Conservation (phyloP, 2,888 invertebrate species). For the Mimas tiliae region DNA sequence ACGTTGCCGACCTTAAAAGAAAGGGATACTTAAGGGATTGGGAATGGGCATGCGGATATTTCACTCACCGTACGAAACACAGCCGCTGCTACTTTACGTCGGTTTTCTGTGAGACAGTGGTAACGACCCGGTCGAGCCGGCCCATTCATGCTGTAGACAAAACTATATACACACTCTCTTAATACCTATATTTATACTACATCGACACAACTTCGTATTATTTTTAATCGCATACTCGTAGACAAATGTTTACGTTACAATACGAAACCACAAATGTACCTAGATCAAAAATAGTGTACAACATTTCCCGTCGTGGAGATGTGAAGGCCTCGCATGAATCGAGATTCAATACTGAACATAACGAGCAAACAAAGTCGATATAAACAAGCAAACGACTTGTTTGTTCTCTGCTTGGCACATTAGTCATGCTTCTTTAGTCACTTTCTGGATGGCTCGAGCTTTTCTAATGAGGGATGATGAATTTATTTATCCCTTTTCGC, state of each 20-base stretch:
- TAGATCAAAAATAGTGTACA: background rate
- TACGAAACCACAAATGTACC: background rate
- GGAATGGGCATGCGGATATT: too few relatives aligned
- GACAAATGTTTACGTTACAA: background rate
- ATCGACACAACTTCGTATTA: too few relatives aligned
- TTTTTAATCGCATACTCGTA: too few relatives aligned
- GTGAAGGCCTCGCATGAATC: conserved; percentile 41
- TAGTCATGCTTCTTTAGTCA: conserved; percentile 41
- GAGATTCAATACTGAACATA: conserved; percentile 46
- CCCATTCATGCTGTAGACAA: too few relatives aligned
- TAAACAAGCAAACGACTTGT: conserved; percentile 61
- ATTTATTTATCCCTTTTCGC: conserved; percentile 7
- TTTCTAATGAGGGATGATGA: conserved; percentile 39
- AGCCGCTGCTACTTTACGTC: too few relatives aligned
- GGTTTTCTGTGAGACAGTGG: too few relatives aligned
- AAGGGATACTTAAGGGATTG: too few relatives aligned
- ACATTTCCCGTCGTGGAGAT: conserved; percentile 38
- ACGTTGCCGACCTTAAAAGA: too few relatives aligned
- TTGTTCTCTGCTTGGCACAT: conserved; percentile 49
- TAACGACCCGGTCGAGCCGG: too few relatives aligned
- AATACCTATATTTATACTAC: too few relatives aligned
- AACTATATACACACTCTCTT: too few relatives aligned
- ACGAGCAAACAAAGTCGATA: conserved; percentile 61
- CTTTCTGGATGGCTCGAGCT: conserved; percentile 35
- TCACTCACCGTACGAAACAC: too few relatives aligned